Conservation (phyloP, 2,888 invertebrate species). For the Ichneumon xanthorius region DNA sequence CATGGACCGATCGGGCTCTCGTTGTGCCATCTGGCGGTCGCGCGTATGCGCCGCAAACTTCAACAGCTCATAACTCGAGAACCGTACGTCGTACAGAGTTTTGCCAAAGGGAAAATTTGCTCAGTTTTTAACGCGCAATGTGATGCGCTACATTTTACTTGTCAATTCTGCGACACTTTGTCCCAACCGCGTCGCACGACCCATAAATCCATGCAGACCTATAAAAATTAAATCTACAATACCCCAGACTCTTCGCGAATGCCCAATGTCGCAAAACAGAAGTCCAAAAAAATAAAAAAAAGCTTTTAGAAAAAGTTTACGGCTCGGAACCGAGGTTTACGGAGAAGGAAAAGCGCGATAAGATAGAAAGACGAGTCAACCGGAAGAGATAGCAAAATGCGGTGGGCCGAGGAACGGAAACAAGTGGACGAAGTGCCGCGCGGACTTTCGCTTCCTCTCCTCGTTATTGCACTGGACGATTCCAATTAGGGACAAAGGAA, state of each 20-base stretch:
- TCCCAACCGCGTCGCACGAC: background rate
- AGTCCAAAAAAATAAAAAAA: background rate
- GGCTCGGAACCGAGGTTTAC: background rate
- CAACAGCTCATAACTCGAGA: too few species aligned
- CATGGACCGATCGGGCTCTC: background rate
- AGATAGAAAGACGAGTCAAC: constrained; percentile 19
- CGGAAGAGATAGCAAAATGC: constrained; percentile 11
- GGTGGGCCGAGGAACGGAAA: background rate
- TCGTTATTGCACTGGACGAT: constrained; percentile 69
- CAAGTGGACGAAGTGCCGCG: constrained; percentile 8
- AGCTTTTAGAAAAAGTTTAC: background rate
- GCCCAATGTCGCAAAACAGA: background rate
- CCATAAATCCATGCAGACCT: background rate
- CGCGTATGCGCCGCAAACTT: background rate
- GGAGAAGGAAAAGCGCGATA: constrained; percentile 8
- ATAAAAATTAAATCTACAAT: background rate
- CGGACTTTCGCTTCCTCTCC: constrained; percentile 63
- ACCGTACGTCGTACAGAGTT: too few species aligned
- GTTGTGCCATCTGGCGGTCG: background rate
- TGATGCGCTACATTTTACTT: too few species aligned
- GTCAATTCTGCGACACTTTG: background rate
- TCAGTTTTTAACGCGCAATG: too few species aligned
- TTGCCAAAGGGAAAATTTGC: too few species aligned
- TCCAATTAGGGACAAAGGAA: constrained; percentile 74
- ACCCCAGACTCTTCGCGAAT: background rate